Percentiles rank a stretch among this genome's conserved stretches.
phyloP scores from a whole-genome alignment of 2,113 vertebrate genomes.

The Cynocephalus volans region DNA sequence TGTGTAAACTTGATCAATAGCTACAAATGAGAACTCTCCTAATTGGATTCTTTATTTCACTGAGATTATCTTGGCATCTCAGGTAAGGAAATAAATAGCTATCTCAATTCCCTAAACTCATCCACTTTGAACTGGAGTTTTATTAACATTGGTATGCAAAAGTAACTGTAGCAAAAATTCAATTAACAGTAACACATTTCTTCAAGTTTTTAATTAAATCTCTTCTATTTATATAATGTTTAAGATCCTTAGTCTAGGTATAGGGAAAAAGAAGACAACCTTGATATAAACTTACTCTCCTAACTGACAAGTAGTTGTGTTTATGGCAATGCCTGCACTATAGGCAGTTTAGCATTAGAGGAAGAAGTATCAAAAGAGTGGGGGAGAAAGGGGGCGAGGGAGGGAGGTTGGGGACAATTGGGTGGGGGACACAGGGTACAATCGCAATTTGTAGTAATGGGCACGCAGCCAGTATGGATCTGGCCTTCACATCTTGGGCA shows the following conservation, averaged over 20 bases:
- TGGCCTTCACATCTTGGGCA: no score
- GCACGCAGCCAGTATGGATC: no score
- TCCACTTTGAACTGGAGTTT: conserved; percentile 89
- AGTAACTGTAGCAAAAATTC: conserved; percentile 89
- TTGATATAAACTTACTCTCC: conserved; percentile 70
- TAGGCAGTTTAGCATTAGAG: neutral
- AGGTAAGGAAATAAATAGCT: conserved; percentile 86
- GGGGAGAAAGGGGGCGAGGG: no score
- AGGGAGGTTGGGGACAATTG: no score
- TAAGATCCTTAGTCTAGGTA: conserved; percentile 83
- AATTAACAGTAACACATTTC: conserved; percentile 90
- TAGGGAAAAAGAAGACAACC: conserved; percentile 76
- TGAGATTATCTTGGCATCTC: conserved; percentile 73
- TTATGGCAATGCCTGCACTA: neutral
- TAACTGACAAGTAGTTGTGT: conserved; percentile 41
- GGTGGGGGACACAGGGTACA: no score
- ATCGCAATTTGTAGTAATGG: no score
- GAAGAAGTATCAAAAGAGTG: neutral
- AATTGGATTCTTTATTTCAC: conserved; percentile 73
- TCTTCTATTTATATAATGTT: conserved; percentile 88
- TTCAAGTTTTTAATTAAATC: conserved; percentile 90
- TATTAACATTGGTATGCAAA: conserved; percentile 89
- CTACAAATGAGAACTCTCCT: conserved; percentile 56
- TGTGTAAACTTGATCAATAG: conserved; percentile 71
- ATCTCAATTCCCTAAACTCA: conserved; percentile 84